Evolutionary conservation across 2,888 invertebrate genomes (phyloP).

Genomic region (Rhingia rostrata): DNA sequence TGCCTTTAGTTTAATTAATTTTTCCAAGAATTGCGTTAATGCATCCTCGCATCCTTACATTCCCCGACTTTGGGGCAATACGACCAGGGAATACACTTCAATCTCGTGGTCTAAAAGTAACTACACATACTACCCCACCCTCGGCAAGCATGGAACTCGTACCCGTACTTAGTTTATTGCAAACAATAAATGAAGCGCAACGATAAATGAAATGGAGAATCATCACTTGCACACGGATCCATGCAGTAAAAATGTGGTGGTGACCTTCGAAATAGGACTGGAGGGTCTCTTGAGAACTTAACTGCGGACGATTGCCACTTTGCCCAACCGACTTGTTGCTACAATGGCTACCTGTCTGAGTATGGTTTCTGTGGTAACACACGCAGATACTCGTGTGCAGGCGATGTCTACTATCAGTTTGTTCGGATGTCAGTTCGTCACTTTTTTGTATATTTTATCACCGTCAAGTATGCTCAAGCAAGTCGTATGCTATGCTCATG

Average conservation of each 20-base stretch:
- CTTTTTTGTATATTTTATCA: slow-evolving; percentile 67
- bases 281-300: slow-evolving; percentile 5
- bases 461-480: slow-evolving; percentile 50
- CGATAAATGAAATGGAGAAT: slow-evolving; percentile 72
- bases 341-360: slow-evolving; percentile 43
- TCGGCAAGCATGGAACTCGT: slow-evolving; percentile 50
- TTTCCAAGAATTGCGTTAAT: slow-evolving; percentile 77
- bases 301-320: background rate
- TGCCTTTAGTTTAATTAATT: slow-evolving; percentile 73
- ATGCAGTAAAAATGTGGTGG: slow-evolving; percentile 1
- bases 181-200: slow-evolving; percentile 69
- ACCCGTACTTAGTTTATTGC: slow-evolving; percentile 74
- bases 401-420: slow-evolving; percentile 50
- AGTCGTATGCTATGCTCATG: slow-evolving; percentile 31
- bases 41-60: slow-evolving; percentile 59
- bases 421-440: slow-evolving; percentile 68
- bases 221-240: slow-evolving; percentile 62
- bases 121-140: slow-evolving; percentile 8
- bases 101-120: background rate
- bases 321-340: background rate
- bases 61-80: background rate
- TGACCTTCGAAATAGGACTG: slow-evolving; percentile 65
- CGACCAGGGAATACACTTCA: no score
- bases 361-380: slow-evolving; percentile 29
- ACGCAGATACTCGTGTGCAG: background rate